Evolutionary conservation across 2,888 invertebrate species (phyloP).

Genomic region (Agriotes lineatus): DNA sequence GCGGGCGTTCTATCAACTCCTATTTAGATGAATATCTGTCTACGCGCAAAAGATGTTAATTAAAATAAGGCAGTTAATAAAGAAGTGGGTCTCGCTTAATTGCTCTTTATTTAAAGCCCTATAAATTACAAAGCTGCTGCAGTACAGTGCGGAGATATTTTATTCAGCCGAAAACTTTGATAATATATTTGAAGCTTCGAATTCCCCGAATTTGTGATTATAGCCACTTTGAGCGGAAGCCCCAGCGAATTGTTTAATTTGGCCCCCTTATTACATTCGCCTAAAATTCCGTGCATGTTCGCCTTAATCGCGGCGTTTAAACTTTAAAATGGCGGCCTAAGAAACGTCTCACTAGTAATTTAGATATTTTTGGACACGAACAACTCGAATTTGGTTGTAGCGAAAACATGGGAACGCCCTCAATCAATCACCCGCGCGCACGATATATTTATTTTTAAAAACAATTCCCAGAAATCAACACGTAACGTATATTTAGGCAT

Average conservation of each 20-base stretch:
- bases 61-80: constrained; percentile 39
- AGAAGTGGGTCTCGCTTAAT: constrained; percentile 36
- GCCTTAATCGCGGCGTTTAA: too few species aligned
- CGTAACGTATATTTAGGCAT: constrained; percentile 25
- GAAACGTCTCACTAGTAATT: too few species aligned
- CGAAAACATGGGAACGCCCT: constrained; percentile 11
- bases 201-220: too few species aligned
- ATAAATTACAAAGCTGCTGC: constrained; percentile 31
- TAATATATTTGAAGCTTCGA: background rate
- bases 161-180: background rate
- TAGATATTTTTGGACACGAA: constrained; percentile 26
- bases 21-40: constrained; percentile 23
- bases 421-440: constrained; percentile 21
- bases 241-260: too few species aligned
- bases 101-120: constrained; percentile 30
- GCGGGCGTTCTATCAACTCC: background rate
- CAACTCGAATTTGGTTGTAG: constrained; percentile 13
- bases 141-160: background rate
- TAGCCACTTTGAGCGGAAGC: too few species aligned
- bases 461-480: constrained; percentile 19
- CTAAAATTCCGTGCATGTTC: too few species aligned
- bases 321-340: too few species aligned
- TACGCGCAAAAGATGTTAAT: constrained; percentile 33
- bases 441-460: constrained; percentile 26
- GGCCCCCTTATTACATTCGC: too few species aligned